Base-by-base conservation (phyloP, 2,888 invertebrate species). In the Brachypterus glaber region DNA sequence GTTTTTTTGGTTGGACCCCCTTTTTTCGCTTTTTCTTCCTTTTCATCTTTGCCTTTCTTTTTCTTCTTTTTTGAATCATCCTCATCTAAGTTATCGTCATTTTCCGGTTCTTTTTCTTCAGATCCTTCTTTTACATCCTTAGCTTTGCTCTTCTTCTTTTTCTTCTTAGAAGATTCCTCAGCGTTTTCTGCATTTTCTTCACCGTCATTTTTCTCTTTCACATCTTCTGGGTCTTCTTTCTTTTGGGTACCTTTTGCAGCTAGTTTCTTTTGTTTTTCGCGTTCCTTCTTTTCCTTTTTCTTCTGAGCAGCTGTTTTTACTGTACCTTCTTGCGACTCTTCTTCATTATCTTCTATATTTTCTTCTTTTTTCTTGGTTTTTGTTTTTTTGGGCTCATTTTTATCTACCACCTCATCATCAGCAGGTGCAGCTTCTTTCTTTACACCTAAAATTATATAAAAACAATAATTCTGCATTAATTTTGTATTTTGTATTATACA, bases 221-320 rank as follows among this genome's bases (percentile, higher is more conserved):
- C 33, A n/a, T 42, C 39, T 30, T 53, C 51, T 11, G 34, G 8
- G 32, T 39, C 41, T 9, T 51, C 54, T 40, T 41, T 40, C 17
- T 40, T 42, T 31, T 43, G 39, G 5, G 34, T 29, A 34, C 66
- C 69, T 55, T 79, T 80, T 25, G 79, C 74, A 40, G 81, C 81
- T 50, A 74, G 66, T 50, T 83, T 81, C 56, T 86, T 86, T 50
- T 78, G 76, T 51, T 79, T 80, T 54, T 83, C 82, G 11, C 84
- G 73, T 63, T 88, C 86, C 53, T 87, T 88, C 54, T 89, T 90
- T 52, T 89, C 89, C 55, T 88, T 88, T 57, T 87, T 89, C 67
- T 90, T 90, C 58, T 89, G 87, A 2, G 88, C 86, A 3, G 87
- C 84, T 9, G 83, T 77, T 67, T 88, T 87, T 9, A 85, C 72